phyloP scores from a whole-genome alignment of 1,140 invertebrate genomes.

The Hypothenemus hampei region DNA sequence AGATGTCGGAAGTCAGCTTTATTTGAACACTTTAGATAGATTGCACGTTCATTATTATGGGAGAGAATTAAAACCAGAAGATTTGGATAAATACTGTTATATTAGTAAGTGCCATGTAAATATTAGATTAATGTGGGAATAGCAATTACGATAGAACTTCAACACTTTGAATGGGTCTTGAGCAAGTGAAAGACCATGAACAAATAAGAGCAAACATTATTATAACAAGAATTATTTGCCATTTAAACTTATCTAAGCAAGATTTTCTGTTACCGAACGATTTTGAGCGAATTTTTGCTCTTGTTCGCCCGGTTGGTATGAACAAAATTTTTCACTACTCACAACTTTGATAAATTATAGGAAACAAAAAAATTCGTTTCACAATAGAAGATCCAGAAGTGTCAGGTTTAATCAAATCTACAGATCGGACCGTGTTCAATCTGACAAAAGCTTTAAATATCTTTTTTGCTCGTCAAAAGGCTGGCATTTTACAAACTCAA shows the following conservation, averaged over 20 bases:
- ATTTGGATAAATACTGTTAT: constrained; percentile 34
- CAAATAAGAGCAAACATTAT: too few relatives aligned
- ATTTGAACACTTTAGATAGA: constrained; percentile 31
- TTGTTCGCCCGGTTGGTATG: too few relatives aligned
- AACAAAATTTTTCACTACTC: not conserved
- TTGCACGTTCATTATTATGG: constrained; percentile 31
- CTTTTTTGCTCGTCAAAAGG: constrained; percentile 49
- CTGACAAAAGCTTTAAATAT: constrained; percentile 50
- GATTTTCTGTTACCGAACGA: too few relatives aligned
- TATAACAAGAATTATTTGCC: too few relatives aligned
- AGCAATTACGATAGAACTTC: too few relatives aligned
- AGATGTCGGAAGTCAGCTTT: constrained; percentile 49
- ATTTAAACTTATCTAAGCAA: too few relatives aligned
- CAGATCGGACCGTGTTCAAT: constrained; percentile 51
- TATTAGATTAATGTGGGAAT: too few relatives aligned
- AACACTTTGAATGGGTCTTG: too few relatives aligned
- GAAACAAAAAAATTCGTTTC: constrained; percentile 37
- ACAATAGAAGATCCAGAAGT: constrained; percentile 38
- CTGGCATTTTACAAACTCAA: constrained; percentile 49
- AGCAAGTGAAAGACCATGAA: too few relatives aligned
- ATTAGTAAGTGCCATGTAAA: constrained; percentile 19
- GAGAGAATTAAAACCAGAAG: constrained; percentile 31
- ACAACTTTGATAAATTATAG: constrained; percentile 8
- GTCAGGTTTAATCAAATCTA: constrained; percentile 35
- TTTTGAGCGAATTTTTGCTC: too few relatives aligned